Base-by-base conservation (phyloP, 1,140 invertebrate genomes). In the Formica selysi region DNA sequence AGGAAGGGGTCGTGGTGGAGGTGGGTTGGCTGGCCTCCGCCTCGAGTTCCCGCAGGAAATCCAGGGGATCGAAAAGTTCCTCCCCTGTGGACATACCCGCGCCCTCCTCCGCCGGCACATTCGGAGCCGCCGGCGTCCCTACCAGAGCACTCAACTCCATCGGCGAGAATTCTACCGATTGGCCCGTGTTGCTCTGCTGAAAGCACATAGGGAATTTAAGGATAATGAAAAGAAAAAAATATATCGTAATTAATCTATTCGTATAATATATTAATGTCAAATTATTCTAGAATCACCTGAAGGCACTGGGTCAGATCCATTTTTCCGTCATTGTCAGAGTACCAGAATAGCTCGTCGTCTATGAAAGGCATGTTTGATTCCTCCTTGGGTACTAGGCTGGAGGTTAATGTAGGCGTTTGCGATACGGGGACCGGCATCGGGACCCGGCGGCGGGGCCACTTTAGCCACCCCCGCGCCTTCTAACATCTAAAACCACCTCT, bases 311-410 rank as follows among this genome's bases (percentile, higher is more conserved):
- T 97, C 88, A 98, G 96, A 94, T 98, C 98, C 96, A 98, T 98
- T 95, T 98, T 98, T 94, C 97, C 97, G 95, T 98, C 98, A 95
- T 98, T 98, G 96, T 98, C 97, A 93, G 97, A 97, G 96, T 98
- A 98, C 98, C 98, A 98, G 90, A 98, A 96, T 89, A 98, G 95
- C 93, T 98, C 98, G 96, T 98, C 98, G 96, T 98, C 98, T 95
- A 98, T 98, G 96, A 98, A 98, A 96, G 98, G 98, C 98, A 98
- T 98, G 96, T 92, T 95, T 92, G 93, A 94, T 92, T 95, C 94
- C 93, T 95, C 94, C 92, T 95, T 95, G 92, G 94, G 94, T 86
- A 95, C 94, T 83, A 95, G 93, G 92, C 93, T 95, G 91, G 94
- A 94, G 91, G 93, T 94, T 57, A 95, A 92, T 87, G 94, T 94